Evolutionary conservation across 2,888 invertebrate genomes (phyloP).

Genomic region (Drosophila peninsularis): DNA sequence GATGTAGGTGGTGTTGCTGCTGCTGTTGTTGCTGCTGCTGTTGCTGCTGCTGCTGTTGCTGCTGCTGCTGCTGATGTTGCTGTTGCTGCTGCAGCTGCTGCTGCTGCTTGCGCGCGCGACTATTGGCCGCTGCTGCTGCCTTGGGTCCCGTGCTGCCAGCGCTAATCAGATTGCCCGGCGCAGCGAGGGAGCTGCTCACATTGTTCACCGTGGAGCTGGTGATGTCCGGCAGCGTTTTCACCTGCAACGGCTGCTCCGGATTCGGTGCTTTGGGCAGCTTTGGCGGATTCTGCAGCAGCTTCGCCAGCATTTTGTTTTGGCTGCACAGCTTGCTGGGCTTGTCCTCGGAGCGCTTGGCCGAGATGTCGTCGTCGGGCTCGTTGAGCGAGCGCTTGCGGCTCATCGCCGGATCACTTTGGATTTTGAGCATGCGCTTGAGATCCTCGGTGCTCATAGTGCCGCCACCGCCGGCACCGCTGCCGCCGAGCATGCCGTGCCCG

Average conservation of each 20-base stretch:
- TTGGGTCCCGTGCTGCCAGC: slow-evolving; percentile 71
- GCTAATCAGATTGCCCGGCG: slow-evolving; percentile 70
- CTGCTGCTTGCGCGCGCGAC: slow-evolving; percentile 69
- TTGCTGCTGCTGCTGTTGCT: slow-evolving; percentile 75
- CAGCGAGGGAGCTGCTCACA: slow-evolving; percentile 71
- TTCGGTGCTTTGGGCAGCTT: slow-evolving; percentile 86
- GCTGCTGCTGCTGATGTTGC: slow-evolving; percentile 62
- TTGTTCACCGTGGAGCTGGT: slow-evolving; percentile 80
- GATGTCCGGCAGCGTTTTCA: slow-evolving; percentile 84
- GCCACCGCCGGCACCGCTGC: slow-evolving; percentile 41
- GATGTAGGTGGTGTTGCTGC: slow-evolving; percentile 67
- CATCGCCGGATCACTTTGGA: slow-evolving; percentile 84
- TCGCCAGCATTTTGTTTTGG: slow-evolving; percentile 94
- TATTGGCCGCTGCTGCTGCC: slow-evolving; percentile 59
- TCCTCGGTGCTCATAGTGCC: slow-evolving; percentile 84
- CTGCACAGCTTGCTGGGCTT: slow-evolving; percentile 90
- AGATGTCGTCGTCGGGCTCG: slow-evolving; percentile 86
- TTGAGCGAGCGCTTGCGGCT: slow-evolving; percentile 88
- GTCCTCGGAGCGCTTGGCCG: slow-evolving; percentile 83
- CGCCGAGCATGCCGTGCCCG: slow-evolving; percentile 70
- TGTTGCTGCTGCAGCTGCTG: slow-evolving; percentile 51
- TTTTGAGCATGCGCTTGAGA: slow-evolving; percentile 83
- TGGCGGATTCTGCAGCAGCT: slow-evolving; percentile 91
- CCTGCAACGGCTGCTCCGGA: slow-evolving; percentile 81
- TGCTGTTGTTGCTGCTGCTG: slow-evolving; percentile 83